A percentile compares a stretch with the other conserved stretches of the same genome.
Evolutionary conservation across 2,797 vertebrate species (phyloP).

Genomic region (Cephalopachus bancanus): DNA sequence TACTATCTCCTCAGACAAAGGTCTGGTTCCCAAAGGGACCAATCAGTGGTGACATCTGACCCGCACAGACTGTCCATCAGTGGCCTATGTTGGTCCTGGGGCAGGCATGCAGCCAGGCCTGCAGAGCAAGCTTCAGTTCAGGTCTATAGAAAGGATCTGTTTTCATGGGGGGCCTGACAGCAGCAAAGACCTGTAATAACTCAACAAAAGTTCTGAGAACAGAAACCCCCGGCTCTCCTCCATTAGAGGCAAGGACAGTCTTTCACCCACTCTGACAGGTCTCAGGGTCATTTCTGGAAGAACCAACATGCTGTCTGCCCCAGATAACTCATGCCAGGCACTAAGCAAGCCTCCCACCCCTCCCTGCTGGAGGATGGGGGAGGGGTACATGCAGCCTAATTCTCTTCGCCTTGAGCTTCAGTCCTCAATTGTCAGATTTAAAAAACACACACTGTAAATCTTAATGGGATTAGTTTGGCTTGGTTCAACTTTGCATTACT

Average conservation of each 20-base stretch:
- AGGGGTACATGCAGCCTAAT: not conserved
- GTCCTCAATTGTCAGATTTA: slow-evolving; percentile 54
- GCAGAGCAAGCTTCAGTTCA: not conserved
- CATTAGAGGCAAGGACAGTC: not conserved
- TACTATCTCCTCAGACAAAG: not conserved
- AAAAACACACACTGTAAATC: slow-evolving; percentile 56
- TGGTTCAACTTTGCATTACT: slow-evolving; percentile 66
- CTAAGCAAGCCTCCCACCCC: not conserved
- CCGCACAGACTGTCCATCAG: not conserved
- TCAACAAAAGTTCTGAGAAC: not conserved
- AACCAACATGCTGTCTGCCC: not conserved
- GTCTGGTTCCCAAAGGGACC: not conserved
- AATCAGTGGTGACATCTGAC: not conserved
- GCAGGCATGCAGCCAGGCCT: not conserved
- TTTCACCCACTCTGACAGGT: not conserved
- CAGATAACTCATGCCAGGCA: not conserved
- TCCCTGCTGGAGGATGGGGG: not conserved
- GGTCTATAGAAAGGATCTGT: not conserved
- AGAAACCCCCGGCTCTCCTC: not conserved
- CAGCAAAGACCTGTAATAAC: not conserved
- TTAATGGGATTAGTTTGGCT: slow-evolving; percentile 70
- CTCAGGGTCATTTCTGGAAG: not conserved
- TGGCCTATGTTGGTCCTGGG: not conserved
- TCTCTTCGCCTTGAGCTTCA: not conserved
- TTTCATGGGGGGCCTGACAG: not conserved